A percentile compares a stretch with the other conserved stretches of the same genome.
These are phyloP conservation scores for Melanargia galathea DNA, from an alignment of 2,888 invertebrate genomes.

Conservation along the genomic window DNA sequence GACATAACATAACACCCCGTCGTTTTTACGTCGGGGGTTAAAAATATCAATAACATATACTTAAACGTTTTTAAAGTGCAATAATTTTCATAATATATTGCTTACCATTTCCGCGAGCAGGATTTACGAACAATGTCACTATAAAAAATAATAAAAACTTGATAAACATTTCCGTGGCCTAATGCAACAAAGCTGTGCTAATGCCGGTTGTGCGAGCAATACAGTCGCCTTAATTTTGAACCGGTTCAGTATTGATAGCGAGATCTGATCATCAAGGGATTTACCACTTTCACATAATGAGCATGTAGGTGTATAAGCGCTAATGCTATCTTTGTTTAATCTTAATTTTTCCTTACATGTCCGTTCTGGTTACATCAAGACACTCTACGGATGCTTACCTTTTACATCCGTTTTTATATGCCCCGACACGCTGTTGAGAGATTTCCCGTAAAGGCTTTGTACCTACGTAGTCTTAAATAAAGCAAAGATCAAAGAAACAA, in stretches of 20 bases:
- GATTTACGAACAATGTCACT: slow-evolving; percentile 37
- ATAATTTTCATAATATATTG: slow-evolving; percentile 4
- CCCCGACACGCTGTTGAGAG: slow-evolving; percentile 11
- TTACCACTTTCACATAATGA: slow-evolving; percentile 62
- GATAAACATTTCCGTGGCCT: slow-evolving; percentile 43
- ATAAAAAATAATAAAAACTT: slow-evolving; percentile 39
- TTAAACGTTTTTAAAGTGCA: not conserved
- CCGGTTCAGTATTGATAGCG: slow-evolving; percentile 65
- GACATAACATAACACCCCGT: too few species aligned
- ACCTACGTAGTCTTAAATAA: not conserved
- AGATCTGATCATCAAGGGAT: slow-evolving; percentile 49
- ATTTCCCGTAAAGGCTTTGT: not conserved
- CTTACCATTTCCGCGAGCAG: slow-evolving; percentile 43
- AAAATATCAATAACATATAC: not conserved
- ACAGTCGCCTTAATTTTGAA: slow-evolving; percentile 57
- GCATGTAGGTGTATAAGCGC: not conserved
- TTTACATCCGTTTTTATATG: slow-evolving; percentile 34
- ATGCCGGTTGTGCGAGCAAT: slow-evolving; percentile 61
- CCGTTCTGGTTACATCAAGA: slow-evolving; percentile 6
- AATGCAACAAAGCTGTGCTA: slow-evolving; percentile 54
- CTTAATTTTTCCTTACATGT: slow-evolving; percentile 21
- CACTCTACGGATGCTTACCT: slow-evolving; percentile 16
- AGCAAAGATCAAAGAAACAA: not conserved
- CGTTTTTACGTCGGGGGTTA: too few species aligned
- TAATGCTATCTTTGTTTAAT: not conserved